phyloP scores from a whole-genome alignment of 2,888 invertebrate genomes.

The Drosophila ezoana region DNA sequence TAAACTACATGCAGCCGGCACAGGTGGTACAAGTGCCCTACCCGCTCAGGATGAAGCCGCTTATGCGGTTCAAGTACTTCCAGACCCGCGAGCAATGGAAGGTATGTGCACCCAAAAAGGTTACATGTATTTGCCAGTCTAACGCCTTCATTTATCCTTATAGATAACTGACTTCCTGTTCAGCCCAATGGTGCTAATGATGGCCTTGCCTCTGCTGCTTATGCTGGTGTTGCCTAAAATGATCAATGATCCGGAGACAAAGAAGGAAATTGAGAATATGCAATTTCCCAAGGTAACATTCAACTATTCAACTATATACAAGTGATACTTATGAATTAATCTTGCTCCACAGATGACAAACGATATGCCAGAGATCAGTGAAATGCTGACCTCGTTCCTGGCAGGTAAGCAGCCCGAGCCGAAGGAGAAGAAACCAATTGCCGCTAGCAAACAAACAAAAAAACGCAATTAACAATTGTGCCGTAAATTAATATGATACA shows the following conservation, averaged over 20 bases:
- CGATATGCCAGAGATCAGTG: constrained; percentile 98
- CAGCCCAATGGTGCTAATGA: constrained; percentile 99
- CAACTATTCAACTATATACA: not conserved
- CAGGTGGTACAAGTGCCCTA: constrained; percentile 96
- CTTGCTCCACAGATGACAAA: constrained; percentile 89
- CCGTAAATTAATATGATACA: constrained; percentile 20
- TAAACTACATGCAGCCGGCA: constrained; percentile 96
- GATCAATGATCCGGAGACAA: constrained; percentile 99
- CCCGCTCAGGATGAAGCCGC: constrained; percentile 94
- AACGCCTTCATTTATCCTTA: not conserved
- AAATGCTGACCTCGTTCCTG: constrained; percentile 95
- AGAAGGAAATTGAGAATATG: constrained; percentile 97
- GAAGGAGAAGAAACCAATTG: constrained; percentile 82
- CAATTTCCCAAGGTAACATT: constrained; percentile 85
- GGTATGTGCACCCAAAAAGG: constrained; percentile 49
- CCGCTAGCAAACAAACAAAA: constrained; percentile 82
- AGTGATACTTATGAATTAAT: not conserved
- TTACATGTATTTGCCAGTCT: not conserved
- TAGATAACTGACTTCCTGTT: constrained; percentile 96
- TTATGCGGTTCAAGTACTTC: constrained; percentile 94
- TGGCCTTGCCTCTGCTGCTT: constrained; percentile 95
- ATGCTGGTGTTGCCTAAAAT: constrained; percentile 97
- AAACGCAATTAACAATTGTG: constrained; percentile 81
- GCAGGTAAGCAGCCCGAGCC: constrained; percentile 88
- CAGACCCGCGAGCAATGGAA: constrained; percentile 98